phyloP scores from a whole-genome alignment of 2,113 vertebrate species.

The Chunga burmeisteri region DNA sequence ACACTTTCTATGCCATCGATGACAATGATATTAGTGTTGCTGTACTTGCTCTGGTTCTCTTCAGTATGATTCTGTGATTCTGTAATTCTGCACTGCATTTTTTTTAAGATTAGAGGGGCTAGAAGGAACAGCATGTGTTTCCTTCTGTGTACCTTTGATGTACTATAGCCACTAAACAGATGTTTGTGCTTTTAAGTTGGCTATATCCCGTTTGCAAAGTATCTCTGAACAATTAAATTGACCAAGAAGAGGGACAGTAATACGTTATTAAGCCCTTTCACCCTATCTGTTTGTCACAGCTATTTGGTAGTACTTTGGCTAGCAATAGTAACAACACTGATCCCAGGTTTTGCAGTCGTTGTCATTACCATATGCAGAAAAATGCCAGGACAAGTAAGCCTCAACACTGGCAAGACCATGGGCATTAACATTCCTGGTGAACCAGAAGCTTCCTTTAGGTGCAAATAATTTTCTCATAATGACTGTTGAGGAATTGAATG shows the following conservation, averaged over 20 bases:
- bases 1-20: not conserved
- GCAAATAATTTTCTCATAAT: not conserved
- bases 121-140: not conserved
- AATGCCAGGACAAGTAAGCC: not conserved
- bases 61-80: not conserved
- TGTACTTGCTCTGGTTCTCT: not conserved
- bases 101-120: not conserved
- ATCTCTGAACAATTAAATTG: not conserved
- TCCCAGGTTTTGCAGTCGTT: not conserved
- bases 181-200: not conserved
- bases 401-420: not conserved
- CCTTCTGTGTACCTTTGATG: not conserved
- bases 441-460: not conserved
- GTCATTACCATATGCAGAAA: not conserved
- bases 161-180: not conserved
- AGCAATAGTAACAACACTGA: not conserved
- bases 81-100: not conserved
- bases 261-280: not conserved
- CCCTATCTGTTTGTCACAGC: not conserved
- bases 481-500: not conserved
- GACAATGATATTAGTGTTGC: not conserved
- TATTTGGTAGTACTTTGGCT: not conserved
- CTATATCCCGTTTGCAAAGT: not conserved
- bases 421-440: not conserved
- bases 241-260: accelerated